Conservation (phyloP, 92 coral and sea anemone species). For the Actinostola sp. region DNA sequence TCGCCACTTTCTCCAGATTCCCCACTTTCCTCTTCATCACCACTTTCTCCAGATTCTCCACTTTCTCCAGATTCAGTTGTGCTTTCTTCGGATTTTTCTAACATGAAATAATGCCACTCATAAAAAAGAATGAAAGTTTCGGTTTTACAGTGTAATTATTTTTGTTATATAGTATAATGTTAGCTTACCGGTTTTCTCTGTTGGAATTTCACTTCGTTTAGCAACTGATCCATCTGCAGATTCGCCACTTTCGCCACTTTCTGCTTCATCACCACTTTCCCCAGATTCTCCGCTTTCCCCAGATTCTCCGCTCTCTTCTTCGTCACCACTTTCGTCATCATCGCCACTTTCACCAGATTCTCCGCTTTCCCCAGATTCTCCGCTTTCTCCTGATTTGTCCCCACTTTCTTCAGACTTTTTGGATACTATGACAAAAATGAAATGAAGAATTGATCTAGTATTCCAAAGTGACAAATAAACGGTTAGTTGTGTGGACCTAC, state of each 20-base stretch:
- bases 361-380: too few relatives aligned
- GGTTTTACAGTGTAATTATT: too few relatives aligned
- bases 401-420: not conserved
- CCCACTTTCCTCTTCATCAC: conserved; percentile 17
- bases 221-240: conserved; percentile 32
- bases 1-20: conserved; percentile 39
- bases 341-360: conserved; percentile 6
- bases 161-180: too few relatives aligned
- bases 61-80: conserved; percentile 15
- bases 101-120: too few relatives aligned
- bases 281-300: conserved; percentile 48
- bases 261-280: conserved; percentile 9
- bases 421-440: not conserved
- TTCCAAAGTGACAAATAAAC: not conserved
- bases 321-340: conserved; percentile 41
- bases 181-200: too few relatives aligned
- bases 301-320: too few relatives aligned
- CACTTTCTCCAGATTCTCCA: conserved; percentile 36
- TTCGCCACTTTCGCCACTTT: conserved; percentile 37
- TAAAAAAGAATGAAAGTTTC: too few relatives aligned
- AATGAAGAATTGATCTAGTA: too few relatives aligned
- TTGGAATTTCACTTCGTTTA: too few relatives aligned
- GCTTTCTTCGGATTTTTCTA: not conserved
- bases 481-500: not conserved
- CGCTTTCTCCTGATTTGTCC: conserved; percentile 23